Evolutionary conservation across 2,888 invertebrate genomes (phyloP).

Genomic region (Heliothis peltigera): DNA sequence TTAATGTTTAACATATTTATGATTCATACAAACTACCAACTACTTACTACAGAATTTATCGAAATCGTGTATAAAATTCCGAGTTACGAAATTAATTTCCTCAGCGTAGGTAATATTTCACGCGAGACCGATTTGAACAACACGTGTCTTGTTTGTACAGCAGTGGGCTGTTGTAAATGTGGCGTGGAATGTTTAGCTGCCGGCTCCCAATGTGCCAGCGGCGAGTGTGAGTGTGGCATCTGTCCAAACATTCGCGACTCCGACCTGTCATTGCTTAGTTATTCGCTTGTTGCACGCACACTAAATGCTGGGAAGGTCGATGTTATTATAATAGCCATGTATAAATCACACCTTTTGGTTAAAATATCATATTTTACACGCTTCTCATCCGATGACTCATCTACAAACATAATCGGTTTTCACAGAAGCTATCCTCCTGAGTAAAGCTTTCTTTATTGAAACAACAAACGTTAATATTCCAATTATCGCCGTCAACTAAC

Average conservation of each 20-base stretch:
- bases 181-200: conserved; percentile 68
- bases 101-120: conserved; percentile 70
- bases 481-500: conserved; percentile 45
- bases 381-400: conserved; percentile 49
- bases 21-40: conserved; percentile 13
- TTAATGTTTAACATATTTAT: conserved; percentile 5
- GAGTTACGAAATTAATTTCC: conserved; percentile 72
- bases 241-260: conserved; percentile 75
- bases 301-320: conserved; percentile 61
- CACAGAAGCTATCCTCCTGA: conserved; percentile 34
- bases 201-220: conserved; percentile 48
- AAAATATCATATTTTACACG: conserved; percentile 46
- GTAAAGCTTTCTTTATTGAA: conserved; percentile 36
- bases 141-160: conserved; percentile 81
- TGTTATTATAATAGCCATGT: conserved; percentile 55
- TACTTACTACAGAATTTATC: conserved; percentile 37
- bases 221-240: conserved; percentile 68
- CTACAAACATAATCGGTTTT: conserved; percentile 42
- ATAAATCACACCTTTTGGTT: conserved; percentile 52
- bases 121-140: conserved; percentile 76
- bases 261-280: conserved; percentile 70
- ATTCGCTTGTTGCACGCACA: conserved; percentile 70
- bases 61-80: conserved; percentile 56
- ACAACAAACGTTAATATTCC: conserved; percentile 53
- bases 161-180: conserved; percentile 74